Evolutionary conservation across 2,888 invertebrate genomes (phyloP).

Genomic region (Erebia ligea): DNA sequence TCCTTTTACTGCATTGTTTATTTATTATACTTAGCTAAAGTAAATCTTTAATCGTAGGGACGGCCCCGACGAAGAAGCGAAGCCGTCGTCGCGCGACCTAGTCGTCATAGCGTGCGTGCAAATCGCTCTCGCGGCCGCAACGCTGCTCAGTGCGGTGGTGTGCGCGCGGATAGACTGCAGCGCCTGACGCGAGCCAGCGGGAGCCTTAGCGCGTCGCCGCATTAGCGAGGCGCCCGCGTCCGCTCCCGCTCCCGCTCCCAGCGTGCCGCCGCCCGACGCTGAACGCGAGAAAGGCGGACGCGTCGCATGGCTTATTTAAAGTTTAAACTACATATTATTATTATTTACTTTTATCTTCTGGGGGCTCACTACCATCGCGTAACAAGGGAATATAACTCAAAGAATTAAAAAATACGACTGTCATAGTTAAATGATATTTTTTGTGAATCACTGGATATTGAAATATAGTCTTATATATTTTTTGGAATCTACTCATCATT

Average conservation of each 20-base stretch:
- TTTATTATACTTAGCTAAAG: background rate
- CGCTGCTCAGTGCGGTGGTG: conserved; percentile 77
- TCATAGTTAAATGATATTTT: too few species aligned
- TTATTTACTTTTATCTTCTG: too few species aligned
- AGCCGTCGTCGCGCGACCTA: conserved; percentile 69
- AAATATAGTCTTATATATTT: too few species aligned
- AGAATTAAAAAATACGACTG: too few species aligned
- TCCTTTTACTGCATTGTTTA: too few species aligned
- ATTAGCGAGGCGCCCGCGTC: conserved; percentile 65
- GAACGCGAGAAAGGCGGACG: conserved; percentile 77
- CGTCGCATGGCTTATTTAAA: conserved; percentile 84
- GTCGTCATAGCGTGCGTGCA: conserved; percentile 79
- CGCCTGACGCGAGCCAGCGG: conserved; percentile 74
- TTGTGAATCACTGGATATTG: too few species aligned
- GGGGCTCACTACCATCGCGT: too few species aligned
- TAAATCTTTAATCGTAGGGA: conserved; percentile 56
- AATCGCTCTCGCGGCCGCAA: conserved; percentile 74
- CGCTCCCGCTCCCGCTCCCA: conserved; percentile 54
- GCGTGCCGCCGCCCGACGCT: conserved; percentile 57
- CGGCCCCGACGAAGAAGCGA: conserved; percentile 69
- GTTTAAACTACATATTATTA: conserved; percentile 58
- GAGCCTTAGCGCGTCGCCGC: conserved; percentile 66
- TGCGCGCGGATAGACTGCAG: conserved; percentile 81
- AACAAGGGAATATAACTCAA: too few species aligned
- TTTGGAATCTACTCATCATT: too few species aligned